phyloP scores from a whole-genome alignment of 2,888 invertebrate species.

The Acrobasis consociella region DNA sequence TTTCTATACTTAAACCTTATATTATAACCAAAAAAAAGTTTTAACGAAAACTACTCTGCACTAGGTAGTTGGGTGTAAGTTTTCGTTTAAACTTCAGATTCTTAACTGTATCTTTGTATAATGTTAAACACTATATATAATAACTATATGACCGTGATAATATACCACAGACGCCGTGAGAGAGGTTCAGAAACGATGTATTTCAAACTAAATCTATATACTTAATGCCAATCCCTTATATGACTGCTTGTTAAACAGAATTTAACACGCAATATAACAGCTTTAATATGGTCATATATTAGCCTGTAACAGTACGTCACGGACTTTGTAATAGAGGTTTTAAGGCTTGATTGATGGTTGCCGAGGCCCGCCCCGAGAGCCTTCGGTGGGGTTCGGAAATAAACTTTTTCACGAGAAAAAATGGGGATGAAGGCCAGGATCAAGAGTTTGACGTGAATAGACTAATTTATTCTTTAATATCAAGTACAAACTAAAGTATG shows the following conservation, averaged over 20 bases:
- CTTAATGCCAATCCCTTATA: neutral
- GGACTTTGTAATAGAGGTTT: slow-evolving; percentile 26
- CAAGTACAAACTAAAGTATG: no score
- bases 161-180: no score
- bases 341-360: slow-evolving; percentile 27
- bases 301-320: slow-evolving; percentile 29
- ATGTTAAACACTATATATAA: neutral
- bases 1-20: no score
- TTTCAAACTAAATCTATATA: no score
- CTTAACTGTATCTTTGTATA: no score
- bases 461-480: neutral
- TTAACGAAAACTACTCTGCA: no score
- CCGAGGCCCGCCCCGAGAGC: neutral
- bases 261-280: slow-evolving; percentile 7
- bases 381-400: neutral
- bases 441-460: neutral
- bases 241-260: neutral
- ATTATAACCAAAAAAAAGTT: no score
- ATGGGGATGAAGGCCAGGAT: neutral
- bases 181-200: no score
- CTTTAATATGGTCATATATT: slow-evolving; percentile 22
- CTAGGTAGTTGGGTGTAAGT: no score
- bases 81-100: no score
- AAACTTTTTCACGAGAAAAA: neutral
- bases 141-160: no score